phyloP scores from a whole-genome alignment of 2,888 invertebrate genomes.

The Ectropis crepuscularia region DNA sequence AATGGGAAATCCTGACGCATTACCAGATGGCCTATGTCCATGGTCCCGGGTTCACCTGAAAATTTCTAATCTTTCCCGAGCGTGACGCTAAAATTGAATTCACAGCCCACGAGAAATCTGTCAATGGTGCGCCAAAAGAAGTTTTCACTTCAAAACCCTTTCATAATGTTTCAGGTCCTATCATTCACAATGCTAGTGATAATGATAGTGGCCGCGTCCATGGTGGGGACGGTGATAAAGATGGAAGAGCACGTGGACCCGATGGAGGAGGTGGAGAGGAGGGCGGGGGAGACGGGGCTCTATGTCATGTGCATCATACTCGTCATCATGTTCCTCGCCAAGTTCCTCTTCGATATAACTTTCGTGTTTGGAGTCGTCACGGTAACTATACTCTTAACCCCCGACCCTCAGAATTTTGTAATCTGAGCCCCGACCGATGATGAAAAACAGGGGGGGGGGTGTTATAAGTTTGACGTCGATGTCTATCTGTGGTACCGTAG shows the following conservation, averaged over 20 bases:
- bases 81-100: no score
- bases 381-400: no score
- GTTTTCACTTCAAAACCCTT: neutral
- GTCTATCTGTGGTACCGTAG: no score
- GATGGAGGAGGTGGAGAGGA: slow-evolving; percentile 51
- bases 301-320: slow-evolving; percentile 73
- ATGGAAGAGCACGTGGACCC: slow-evolving; percentile 21
- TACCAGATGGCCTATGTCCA: no score
- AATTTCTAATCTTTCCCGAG: no score
- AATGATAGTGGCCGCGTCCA: slow-evolving; percentile 61
- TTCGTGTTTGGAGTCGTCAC: slow-evolving; percentile 68
- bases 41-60: no score
- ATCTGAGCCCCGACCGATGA: no score
- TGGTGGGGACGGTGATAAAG: slow-evolving; percentile 50
- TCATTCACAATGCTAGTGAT: slow-evolving; percentile 35
- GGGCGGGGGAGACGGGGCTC: slow-evolving; percentile 64
- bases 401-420: no score
- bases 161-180: slow-evolving; percentile 31
- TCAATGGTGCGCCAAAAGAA: neutral
- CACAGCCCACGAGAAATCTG: no score
- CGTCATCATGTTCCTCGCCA: slow-evolving; percentile 68
- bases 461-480: no score
- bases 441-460: no score
- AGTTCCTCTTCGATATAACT: slow-evolving; percentile 67
- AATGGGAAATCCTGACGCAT: no score